Base-by-base conservation (phyloP, 1,140 invertebrate genomes). In the Sminthurides bifidus region DNA sequence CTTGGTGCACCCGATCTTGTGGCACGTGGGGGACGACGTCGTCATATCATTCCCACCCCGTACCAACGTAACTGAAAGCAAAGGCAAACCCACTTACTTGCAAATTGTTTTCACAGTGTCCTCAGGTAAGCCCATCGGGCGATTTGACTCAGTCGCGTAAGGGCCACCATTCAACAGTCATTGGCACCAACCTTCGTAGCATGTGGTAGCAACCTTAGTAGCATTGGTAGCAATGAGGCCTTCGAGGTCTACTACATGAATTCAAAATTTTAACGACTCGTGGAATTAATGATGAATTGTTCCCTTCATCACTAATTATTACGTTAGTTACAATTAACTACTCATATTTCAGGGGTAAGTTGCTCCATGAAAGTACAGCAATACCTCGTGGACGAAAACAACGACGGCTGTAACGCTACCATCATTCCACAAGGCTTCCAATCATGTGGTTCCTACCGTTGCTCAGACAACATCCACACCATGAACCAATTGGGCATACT, bases 91-190 rank as follows among this genome's bases (percentile, higher is more conserved):
- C 6, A 49, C 31, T 33, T 49, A 49, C 17, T 31, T 49, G 15
- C 46, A 49, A n/a, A 49, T 49, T 33, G 46, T 49, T n/a, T 49
- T 49, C 46, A 33, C 29, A 17, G 46, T 33, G 4, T 48, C 44
- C 44, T 15, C 44, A 26, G 44, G 44, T 48, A 48, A 30, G 5
- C 38, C 23, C 38, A 41, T 41, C 17, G n/a, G 15, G 38, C n/a
- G n/a, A 6, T 41, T 27, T 48, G 15, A n/a, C n/a, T n/a, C n/a
- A n/a, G n/a, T n/a, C n/a, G n/a, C n/a, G n/a, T n/a, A n/a, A n/a
- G n/a, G n/a, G n/a, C n/a, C n/a, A n/a, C n/a, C n/a, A n/a, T n/a
- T n/a, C n/a, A n/a, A n/a, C n/a, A n/a, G n/a, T n/a, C n/a, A n/a
- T n/a, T n/a, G n/a, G n/a, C n/a, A n/a, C n/a, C n/a, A n/a, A n/a